Evolutionary conservation across 2,113 vertebrate species (phyloP), one percentile per base, ranked within the genome.

Genomic region (Perca schrenkii): DNA sequence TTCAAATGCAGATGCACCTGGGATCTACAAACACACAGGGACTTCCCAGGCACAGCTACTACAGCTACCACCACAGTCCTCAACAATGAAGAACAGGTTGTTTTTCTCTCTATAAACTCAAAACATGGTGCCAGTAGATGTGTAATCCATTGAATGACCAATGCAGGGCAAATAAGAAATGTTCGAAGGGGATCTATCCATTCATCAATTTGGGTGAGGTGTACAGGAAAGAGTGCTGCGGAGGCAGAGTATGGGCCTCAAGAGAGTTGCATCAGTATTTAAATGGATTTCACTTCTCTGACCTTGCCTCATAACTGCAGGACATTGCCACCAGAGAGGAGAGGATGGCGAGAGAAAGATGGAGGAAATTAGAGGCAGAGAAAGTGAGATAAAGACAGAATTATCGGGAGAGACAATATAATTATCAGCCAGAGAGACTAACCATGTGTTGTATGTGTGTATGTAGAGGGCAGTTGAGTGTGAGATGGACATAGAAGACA

Each of bases 231-330:
- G 89, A 82, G 90, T 53, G 85, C 90, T 79, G 76, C 49, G 17
- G 72, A 83, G 79, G 84, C 81, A 86, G 88, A 87, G 79, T 25
- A 83, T 6, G 68, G 84, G 83, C 77, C 93, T 87, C 90, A n/a
- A 25, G 92, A 93, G 91, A 87, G 88, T 79, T 90, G 89, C 88
- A 93, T 92, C 92, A 91, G 91, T 91, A 94, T 90, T 93, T 93
- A 93, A 94, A 92, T 92, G 91, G 88, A 88, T 93, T 94, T 93
- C 91, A 89, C 87, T 91, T 81, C 85, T 91, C 87, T 92, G 92
- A 94, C 91, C 91, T 94, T 92, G 91, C 89, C 89, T 94, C 89
- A 86, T 94, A 87, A 94, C 92, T 92, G 90, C 92, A 94, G 92
- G 93, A 94, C 93, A 93, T 89, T 85, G 90, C 92, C 92, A 92